Evolutionary conservation across 1,140 invertebrate species (phyloP).

Genomic region (Lucilia sericata): DNA sequence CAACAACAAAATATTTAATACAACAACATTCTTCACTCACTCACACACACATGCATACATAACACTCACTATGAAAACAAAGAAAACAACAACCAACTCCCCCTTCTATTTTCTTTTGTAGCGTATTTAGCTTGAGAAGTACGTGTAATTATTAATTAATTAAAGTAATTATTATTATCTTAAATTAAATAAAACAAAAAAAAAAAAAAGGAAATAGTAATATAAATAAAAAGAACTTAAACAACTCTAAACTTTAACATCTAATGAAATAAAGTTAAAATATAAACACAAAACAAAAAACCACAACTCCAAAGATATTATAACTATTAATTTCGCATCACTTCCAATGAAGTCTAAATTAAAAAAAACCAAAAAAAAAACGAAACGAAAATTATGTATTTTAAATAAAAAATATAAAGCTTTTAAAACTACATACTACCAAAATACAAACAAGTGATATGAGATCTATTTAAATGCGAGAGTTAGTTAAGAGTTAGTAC

Average conservation of each 20-base stretch:
- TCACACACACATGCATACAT: background rate
- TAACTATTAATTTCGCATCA: too few species aligned
- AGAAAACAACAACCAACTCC: background rate
- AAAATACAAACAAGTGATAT: too few species aligned
- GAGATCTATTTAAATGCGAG: too few species aligned
- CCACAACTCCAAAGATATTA: too few species aligned
- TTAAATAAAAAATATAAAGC: background rate
- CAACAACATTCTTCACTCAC: background rate
- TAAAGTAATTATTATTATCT: slow-evolving; percentile 37
- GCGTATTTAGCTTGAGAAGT: slow-evolving; percentile 33
- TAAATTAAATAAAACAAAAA: slow-evolving; percentile 44
- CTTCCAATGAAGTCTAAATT: too few species aligned
- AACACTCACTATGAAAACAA: background rate
- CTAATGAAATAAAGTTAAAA: slow-evolving; percentile 47
- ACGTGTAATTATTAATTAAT: slow-evolving; percentile 45
- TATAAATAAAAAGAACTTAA: slow-evolving; percentile 25
- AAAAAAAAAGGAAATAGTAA: slow-evolving; percentile 33
- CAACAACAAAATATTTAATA: slow-evolving; percentile 16
- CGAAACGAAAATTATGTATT: slow-evolving; percentile 16
- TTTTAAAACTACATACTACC: too few species aligned
- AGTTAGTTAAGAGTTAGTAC: too few species aligned
- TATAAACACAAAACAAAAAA: slow-evolving; percentile 8
- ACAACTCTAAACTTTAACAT: slow-evolving; percentile 43
- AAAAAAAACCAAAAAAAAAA: slow-evolving; percentile 3
- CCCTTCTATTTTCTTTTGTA: slow-evolving; percentile 12